Conservation (phyloP, 2,113 vertebrate genomes). For the Vulpes ferrilata region DNA sequence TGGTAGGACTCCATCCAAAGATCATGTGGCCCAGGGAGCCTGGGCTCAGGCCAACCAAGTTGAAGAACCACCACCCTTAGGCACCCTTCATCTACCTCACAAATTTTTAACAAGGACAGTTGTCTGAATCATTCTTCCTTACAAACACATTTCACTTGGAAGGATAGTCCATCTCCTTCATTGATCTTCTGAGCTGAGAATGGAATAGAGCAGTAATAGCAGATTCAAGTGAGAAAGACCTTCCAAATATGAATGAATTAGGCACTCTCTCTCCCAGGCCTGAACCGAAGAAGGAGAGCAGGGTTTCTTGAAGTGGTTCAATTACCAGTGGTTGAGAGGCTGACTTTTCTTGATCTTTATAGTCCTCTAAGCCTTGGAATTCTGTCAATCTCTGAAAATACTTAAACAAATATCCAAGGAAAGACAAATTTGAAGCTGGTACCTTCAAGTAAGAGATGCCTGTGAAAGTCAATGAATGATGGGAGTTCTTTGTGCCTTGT, state of each 20-base stretch:
- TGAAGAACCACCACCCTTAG: neutral
- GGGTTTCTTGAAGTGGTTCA: neutral
- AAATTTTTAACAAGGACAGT: neutral
- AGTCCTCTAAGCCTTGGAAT: conserved; percentile 46
- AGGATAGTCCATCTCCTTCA: neutral
- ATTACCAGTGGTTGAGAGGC: neutral
- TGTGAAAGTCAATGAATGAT: neutral
- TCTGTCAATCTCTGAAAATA: conserved; percentile 61
- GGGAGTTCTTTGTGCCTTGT: neutral
- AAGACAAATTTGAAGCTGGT: conserved; percentile 49
- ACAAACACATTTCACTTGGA: neutral
- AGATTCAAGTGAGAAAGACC: conserved; percentile 19
- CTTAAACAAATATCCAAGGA: conserved; percentile 43
- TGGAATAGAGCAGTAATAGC: neutral
- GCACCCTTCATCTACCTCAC: neutral
- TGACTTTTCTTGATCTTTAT: neutral
- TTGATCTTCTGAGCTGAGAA: conserved; percentile 42
- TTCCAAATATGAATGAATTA: neutral
- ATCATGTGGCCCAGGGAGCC: neutral
- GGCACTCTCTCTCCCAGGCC: neutral
- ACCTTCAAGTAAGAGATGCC: conserved; percentile 58
- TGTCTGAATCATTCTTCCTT: neutral
- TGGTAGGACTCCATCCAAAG: neutral
- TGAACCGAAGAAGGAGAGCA: neutral
- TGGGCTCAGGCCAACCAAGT: neutral